Evolutionary conservation across 2,888 invertebrate species (phyloP).

Genomic region (Macrophya alboannulata): DNA sequence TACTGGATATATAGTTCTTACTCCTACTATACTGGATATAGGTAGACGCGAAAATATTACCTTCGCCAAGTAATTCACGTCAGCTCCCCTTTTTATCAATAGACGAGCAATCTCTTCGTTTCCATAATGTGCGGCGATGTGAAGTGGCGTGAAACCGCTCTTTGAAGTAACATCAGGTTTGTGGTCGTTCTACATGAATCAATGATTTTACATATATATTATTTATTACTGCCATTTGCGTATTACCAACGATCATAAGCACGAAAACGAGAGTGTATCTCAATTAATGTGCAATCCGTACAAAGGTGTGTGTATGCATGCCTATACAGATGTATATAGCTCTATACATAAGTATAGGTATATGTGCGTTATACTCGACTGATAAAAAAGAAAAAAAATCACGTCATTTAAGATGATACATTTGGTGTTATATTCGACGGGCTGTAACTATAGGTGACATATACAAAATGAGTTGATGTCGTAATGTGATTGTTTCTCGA

Average conservation of each 20-base stretch:
- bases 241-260: background rate
- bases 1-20: no score
- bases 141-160: slow-evolving; percentile 98
- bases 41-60: slow-evolving; percentile 73
- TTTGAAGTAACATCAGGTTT: slow-evolving; percentile 98
- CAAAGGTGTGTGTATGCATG: background rate
- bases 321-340: no score
- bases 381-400: no score
- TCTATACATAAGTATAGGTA: no score
- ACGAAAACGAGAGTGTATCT: background rate
- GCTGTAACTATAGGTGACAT: no score
- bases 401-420: no score
- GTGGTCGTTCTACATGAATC: slow-evolving; percentile 89
- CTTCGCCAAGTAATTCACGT: slow-evolving; percentile 97
- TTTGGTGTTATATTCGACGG: no score
- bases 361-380: no score
- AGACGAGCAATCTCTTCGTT: slow-evolving; percentile 96
- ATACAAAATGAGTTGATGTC: no score
- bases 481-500: no score
- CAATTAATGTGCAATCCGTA: background rate
- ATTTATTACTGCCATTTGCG: background rate
- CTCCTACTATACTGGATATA: background rate
- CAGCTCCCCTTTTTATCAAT: slow-evolving; percentile 94
- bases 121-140: slow-evolving; percentile 99
- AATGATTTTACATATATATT: background rate